Evolutionary conservation across 2,113 vertebrate species (phyloP).

Genomic region (Calyptomena viridis): DNA sequence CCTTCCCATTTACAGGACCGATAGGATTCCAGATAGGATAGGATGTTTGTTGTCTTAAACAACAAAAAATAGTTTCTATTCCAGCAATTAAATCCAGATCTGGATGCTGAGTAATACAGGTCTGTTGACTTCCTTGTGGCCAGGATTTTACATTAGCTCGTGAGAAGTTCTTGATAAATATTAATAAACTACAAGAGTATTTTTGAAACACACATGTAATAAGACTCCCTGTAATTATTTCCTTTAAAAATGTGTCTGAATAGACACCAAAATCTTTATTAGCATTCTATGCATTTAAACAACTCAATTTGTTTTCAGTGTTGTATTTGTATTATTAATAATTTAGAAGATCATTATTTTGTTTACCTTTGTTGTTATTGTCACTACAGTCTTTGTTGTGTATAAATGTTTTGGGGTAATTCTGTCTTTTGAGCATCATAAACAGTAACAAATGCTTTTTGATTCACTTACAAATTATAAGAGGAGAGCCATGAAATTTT

Average conservation of each 20-base stretch:
- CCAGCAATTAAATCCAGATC: neutral
- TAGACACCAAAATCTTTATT: neutral
- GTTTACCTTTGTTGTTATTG: conserved; percentile 42
- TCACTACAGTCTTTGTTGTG: conserved; percentile 45
- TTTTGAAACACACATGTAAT: neutral
- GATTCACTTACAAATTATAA: conserved; percentile 82
- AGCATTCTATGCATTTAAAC: neutral
- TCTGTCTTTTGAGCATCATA: conserved; percentile 75
- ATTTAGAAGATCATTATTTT: conserved; percentile 47
- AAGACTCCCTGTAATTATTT: neutral
- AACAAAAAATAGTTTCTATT: neutral
- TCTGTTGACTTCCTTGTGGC: neutral
- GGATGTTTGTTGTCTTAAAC: neutral
- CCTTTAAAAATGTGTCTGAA: neutral
- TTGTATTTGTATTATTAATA: conserved; percentile 40
- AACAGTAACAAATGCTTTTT: conserved; percentile 79
- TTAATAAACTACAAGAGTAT: neutral
- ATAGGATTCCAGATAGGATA: neutral
- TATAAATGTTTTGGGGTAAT: conserved; percentile 67
- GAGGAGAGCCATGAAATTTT: conserved; percentile 79
- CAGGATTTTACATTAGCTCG: neutral
- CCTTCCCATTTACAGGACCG: neutral
- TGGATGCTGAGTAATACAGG: neutral
- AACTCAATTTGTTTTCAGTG: neutral
- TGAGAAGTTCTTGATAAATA: neutral